Percentiles rank a stretch among this genome's conserved stretches.
phyloP scores from a whole-genome alignment of 2,888 invertebrate genomes.

The Periphyllus acericola region DNA sequence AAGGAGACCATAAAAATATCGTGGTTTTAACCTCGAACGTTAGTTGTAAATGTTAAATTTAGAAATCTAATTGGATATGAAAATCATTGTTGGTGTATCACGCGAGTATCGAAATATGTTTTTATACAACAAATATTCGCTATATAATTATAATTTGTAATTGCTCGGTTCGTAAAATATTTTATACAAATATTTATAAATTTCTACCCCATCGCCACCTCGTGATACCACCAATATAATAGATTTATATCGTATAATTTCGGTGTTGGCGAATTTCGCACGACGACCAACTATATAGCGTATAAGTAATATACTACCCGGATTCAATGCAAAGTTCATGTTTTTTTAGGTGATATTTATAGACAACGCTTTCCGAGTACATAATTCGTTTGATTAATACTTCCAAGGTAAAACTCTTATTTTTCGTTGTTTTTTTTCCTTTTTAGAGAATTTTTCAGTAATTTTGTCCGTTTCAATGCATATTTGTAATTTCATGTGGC shows the following conservation, averaged over 20 bases:
- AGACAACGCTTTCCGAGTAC: too few relatives aligned
- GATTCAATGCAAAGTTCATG: too few relatives aligned
- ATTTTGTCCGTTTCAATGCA: too few relatives aligned
- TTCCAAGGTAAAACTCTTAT: too few relatives aligned
- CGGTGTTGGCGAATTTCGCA: background rate
- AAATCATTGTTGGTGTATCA: background rate
- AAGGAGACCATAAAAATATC: conserved; percentile 47
- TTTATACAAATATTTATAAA: background rate
- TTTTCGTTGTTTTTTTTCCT: too few relatives aligned
- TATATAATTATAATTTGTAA: background rate
- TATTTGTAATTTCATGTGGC: too few relatives aligned
- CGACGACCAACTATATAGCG: background rate
- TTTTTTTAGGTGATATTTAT: too few relatives aligned
- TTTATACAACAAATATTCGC: background rate
- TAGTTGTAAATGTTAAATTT: conserved; percentile 24
- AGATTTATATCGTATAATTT: too few relatives aligned
- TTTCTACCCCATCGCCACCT: background rate
- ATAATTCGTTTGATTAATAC: too few relatives aligned
- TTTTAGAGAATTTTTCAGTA: too few relatives aligned
- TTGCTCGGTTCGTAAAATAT: background rate
- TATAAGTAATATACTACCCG: too few relatives aligned
- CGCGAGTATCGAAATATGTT: background rate
- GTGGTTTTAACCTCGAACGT: background rate
- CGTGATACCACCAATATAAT: background rate
- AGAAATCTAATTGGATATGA: conserved; percentile 41